These are phyloP conservation scores for Salminus brasiliensis DNA, from an alignment of 2,113 vertebrate species.

Conservation along the genomic window DNA sequence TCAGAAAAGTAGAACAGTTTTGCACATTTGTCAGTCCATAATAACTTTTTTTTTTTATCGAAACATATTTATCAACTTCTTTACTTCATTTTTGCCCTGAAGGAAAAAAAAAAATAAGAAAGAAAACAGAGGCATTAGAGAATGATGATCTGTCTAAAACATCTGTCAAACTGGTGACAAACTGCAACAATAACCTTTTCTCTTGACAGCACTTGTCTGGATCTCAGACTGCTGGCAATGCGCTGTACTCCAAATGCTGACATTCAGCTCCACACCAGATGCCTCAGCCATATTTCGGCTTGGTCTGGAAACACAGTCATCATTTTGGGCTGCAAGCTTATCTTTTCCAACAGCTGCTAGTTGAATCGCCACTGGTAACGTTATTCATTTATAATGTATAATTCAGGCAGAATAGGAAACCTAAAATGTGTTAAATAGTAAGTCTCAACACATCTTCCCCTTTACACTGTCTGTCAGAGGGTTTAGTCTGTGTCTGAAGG, in stretches of 20 bases:
- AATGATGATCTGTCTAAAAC: conserved; percentile 15
- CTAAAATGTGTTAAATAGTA: neutral
- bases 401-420: neutral
- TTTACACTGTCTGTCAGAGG: too few relatives aligned
- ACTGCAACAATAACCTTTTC: conserved; percentile 26
- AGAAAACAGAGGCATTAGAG: neutral
- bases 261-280: conserved; percentile 24
- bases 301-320: neutral
- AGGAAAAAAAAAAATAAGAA: neutral
- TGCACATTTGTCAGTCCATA: conserved; percentile 1
- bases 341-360: conserved; percentile 3
- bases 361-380: neutral
- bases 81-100: neutral
- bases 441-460: neutral
- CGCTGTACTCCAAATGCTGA: conserved; percentile 8
- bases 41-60: neutral
- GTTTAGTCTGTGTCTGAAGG: too few relatives aligned
- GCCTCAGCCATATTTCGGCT: neutral
- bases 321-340: conserved; percentile 16
- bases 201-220: conserved; percentile 27
- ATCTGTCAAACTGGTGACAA: conserved; percentile 31
- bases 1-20: conserved; percentile 6
- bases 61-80: neutral
- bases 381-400: neutral
- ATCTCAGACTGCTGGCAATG: conserved; percentile 26